Percentiles rank a stretch among this genome's conserved stretches.
Evolutionary conservation across 92 coral and sea anemone genomes (phyloP).

Genomic region (Pocillopora grandis): DNA sequence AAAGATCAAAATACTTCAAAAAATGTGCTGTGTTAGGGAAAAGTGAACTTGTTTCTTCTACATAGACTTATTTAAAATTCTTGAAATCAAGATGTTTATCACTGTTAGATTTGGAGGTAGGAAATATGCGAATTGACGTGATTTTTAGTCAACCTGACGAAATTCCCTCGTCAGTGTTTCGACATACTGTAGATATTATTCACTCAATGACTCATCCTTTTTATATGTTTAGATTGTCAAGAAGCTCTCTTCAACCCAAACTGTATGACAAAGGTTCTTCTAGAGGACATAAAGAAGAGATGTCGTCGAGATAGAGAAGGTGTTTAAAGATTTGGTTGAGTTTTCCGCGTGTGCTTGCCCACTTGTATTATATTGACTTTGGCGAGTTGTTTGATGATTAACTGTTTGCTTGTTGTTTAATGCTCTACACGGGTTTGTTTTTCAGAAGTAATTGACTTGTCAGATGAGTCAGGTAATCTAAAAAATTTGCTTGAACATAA

Average conservation of each 20-base stretch:
- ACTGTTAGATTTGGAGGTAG: constrained; percentile 94
- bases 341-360: background rate
- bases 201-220: background rate
- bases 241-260: constrained; percentile 92
- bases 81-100: constrained; percentile 71
- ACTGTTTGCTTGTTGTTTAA: constrained; percentile 19
- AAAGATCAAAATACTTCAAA: no score
- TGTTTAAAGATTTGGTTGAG: constrained; percentile 25
- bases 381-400: background rate
- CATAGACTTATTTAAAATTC: background rate
- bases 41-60: background rate
- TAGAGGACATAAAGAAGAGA: constrained; percentile 90
- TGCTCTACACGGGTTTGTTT: constrained; percentile 17
- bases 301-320: constrained; percentile 83
- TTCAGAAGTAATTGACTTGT: constrained; percentile 81
- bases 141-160: background rate
- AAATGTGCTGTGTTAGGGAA: background rate
- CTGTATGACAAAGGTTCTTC: constrained; percentile 77
- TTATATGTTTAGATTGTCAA: constrained; percentile 63
- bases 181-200: background rate
- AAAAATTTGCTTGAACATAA: constrained; percentile 86
- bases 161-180: background rate
- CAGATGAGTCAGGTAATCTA: constrained; percentile 89
- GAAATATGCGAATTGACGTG: constrained; percentile 6
- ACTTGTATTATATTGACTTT: background rate